Conservation (phyloP, 1,140 invertebrate species). For the Araneus ventricosus region DNA sequence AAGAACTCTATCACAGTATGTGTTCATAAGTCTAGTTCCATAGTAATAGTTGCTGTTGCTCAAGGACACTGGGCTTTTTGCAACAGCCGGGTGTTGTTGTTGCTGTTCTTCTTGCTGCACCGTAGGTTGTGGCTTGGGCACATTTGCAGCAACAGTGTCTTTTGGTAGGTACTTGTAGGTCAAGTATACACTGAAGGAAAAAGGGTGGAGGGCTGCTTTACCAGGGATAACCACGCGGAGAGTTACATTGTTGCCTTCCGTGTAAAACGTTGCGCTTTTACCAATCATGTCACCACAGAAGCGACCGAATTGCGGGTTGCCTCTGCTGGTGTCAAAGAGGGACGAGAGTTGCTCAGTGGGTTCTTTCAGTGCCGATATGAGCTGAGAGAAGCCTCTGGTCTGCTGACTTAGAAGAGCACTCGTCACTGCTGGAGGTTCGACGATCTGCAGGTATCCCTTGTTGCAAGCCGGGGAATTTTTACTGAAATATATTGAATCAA, state of each 20-base stretch:
- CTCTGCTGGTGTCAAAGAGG: slow-evolving; percentile 72
- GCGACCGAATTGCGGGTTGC: slow-evolving; percentile 73
- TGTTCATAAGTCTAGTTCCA: slow-evolving; percentile 68
- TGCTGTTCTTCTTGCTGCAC: slow-evolving; percentile 12
- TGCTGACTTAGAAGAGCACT: slow-evolving; percentile 72
- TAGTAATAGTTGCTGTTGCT: slow-evolving; percentile 70
- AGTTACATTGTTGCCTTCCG: slow-evolving; percentile 77
- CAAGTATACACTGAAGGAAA: slow-evolving; percentile 76
- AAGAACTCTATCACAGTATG: slow-evolving; percentile 76
- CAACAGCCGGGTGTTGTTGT: slow-evolving; percentile 42
- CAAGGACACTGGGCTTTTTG: not conserved
- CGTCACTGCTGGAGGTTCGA: slow-evolving; percentile 71
- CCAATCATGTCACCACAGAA: slow-evolving; percentile 77
- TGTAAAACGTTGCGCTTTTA: slow-evolving; percentile 75
- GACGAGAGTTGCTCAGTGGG: slow-evolving; percentile 73
- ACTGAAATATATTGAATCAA: slow-evolving; percentile 30
- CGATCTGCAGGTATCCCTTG: slow-evolving; percentile 75
- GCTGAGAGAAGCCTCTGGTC: slow-evolving; percentile 74
- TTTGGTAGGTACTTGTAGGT: slow-evolving; percentile 76
- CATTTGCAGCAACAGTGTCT: not conserved
- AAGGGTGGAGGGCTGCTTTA: slow-evolving; percentile 70
- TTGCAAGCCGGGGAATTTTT: slow-evolving; percentile 56
- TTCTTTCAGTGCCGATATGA: slow-evolving; percentile 75
- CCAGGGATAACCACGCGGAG: slow-evolving; percentile 74
- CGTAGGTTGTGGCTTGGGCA: slow-evolving; percentile 2